A percentile compares a stretch with the other conserved stretches of the same genome.
Conservation (phyloP, 2,113 vertebrate species). For the Apodemus speciosus region DNA sequence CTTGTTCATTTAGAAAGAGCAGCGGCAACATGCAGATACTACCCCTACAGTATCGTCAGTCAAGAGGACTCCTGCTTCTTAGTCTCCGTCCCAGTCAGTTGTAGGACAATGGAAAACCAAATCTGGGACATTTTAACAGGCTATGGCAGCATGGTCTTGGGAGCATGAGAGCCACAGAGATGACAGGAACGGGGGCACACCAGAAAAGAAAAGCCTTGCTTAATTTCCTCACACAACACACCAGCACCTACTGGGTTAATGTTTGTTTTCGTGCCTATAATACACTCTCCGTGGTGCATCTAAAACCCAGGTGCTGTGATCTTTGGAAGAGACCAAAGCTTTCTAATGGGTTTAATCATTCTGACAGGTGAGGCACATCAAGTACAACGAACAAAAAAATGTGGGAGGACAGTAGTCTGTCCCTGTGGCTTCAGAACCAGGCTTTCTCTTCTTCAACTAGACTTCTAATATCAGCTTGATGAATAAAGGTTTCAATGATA, state of each 20-base stretch:
- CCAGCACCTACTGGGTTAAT: background rate
- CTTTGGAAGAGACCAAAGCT: conserved; percentile 49
- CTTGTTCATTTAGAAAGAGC: background rate
- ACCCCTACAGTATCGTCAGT: background rate
- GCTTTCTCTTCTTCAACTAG: background rate
- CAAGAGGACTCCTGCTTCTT: background rate
- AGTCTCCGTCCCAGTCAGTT: background rate
- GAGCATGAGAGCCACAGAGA: background rate
- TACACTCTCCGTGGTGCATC: background rate
- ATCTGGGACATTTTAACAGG: background rate
- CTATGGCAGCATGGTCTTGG: no score
- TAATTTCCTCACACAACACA: background rate
- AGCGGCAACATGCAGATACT: background rate
- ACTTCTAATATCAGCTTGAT: background rate
- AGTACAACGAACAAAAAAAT: background rate
- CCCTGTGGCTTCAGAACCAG: background rate
- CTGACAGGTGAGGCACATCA: background rate
- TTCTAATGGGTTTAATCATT: conserved; percentile 65
- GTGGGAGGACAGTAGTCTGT: background rate
- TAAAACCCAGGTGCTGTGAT: conserved; percentile 1
- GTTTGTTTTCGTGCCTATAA: background rate
- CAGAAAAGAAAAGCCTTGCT: background rate
- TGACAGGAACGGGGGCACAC: background rate
- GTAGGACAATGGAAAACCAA: background rate
- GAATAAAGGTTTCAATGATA: background rate